Conservation (phyloP, 2,888 invertebrate species). For the Holacanthella duospinosa region DNA sequence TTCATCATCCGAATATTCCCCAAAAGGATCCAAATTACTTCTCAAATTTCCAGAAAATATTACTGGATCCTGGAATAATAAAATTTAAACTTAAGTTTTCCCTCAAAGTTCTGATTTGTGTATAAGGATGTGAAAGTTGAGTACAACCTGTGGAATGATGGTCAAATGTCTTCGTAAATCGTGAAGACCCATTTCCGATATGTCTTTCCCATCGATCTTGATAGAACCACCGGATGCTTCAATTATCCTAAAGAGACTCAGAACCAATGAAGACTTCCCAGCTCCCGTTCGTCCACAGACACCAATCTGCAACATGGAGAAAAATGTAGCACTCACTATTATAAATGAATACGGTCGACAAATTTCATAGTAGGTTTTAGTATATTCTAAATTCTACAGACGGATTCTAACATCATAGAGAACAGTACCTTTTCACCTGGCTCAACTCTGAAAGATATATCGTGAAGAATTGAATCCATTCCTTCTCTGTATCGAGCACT, state of each 20-base stretch:
- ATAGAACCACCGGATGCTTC: conserved; percentile 73
- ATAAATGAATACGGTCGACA: too few relatives aligned
- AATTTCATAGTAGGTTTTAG: not conserved
- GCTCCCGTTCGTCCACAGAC: conserved; percentile 43
- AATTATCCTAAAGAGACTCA: conserved; percentile 78
- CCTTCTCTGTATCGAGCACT: conserved; percentile 44
- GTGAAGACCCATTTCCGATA: conserved; percentile 71
- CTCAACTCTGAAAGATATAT: conserved; percentile 42
- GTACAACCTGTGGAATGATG: conserved; percentile 55
- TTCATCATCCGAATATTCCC: conserved; percentile 44
- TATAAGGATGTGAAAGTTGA: too few relatives aligned
- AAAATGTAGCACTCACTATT: too few relatives aligned
- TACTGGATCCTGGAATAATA: conserved; percentile 50
- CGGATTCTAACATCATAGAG: not conserved
- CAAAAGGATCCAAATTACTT: conserved; percentile 51
- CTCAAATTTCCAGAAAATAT: conserved; percentile 50
- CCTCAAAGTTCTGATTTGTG: too few relatives aligned
- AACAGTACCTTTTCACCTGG: conserved; percentile 42
- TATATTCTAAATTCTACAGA: too few relatives aligned
- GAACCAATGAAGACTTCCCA: conserved; percentile 80
- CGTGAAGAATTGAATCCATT: conserved; percentile 45
- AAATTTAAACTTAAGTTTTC: not conserved
- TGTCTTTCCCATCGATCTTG: conserved; percentile 70
- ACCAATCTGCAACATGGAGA: conserved; percentile 10
- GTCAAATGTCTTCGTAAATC: conserved; percentile 71